Conservation (phyloP, 2,113 vertebrate genomes). For the Pagrus major region DNA sequence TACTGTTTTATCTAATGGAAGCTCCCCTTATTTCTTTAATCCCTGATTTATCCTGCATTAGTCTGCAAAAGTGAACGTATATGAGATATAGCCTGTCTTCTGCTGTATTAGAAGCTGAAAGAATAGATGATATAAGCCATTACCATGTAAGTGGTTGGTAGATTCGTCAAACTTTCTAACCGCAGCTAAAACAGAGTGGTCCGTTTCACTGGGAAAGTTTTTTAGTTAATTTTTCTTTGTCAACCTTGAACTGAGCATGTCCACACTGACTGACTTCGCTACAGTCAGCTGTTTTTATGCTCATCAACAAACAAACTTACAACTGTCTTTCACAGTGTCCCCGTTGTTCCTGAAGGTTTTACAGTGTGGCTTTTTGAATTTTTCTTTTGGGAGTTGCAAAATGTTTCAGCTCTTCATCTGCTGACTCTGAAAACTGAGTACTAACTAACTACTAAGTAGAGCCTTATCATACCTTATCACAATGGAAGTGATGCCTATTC, state of each 20-base stretch:
- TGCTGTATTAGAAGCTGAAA: neutral
- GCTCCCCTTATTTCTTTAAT: neutral
- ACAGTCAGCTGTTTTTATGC: neutral
- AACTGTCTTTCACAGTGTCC: neutral
- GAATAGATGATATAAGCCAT: no score
- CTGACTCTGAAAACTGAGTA: neutral
- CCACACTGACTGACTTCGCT: neutral
- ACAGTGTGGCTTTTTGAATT: neutral
- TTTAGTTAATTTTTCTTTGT: neutral
- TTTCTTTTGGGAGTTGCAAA: neutral
- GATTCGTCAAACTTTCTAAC: no score
- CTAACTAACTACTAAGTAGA: neutral
- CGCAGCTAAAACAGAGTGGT: no score
- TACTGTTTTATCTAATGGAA: neutral
- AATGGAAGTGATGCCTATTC: neutral
- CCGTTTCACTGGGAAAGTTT: no score
- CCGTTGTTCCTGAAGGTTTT: neutral
- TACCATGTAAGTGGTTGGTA: no score
- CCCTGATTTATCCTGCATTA: neutral
- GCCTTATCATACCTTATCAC: neutral
- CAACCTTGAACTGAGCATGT: neutral
- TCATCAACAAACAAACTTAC: neutral
- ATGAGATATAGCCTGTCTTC: neutral
- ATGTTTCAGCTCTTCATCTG: slow-evolving; percentile 9
- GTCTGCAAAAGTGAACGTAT: no score